Conservation (phyloP, 2,113 vertebrate species). For the Psephotus haematonotus region DNA sequence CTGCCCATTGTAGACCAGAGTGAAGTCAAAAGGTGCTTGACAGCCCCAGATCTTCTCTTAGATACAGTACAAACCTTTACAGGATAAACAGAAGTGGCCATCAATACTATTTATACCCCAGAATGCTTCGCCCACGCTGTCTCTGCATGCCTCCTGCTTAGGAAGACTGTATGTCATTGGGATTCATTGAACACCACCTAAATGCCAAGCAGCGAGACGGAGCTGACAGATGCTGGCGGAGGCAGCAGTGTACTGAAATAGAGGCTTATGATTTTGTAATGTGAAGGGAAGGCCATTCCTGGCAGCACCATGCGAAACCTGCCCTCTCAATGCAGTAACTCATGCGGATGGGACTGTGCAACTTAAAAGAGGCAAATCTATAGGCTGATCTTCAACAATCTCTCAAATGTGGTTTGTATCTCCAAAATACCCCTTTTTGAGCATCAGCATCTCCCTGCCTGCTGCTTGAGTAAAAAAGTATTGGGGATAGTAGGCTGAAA, state of each 20-base stretch:
- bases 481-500: not conserved
- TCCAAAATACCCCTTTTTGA: not conserved
- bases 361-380: not conserved
- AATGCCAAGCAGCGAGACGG: not conserved
- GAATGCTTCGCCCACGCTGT: not conserved
- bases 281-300: not conserved
- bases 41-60: not conserved
- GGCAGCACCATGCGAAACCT: not conserved
- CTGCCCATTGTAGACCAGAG: not conserved
- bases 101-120: not conserved
- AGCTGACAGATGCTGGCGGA: not conserved
- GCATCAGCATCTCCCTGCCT: not conserved
- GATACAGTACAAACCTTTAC: not conserved
- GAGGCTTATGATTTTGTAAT: not conserved
- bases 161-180: not conserved
- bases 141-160: not conserved
- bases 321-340: not conserved
- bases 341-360: not conserved
- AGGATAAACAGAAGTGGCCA: not conserved
- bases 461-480: not conserved
- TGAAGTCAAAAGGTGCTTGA: not conserved
- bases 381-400: not conserved
- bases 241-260: not conserved
- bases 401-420: not conserved
- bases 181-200: not conserved